Evolutionary conservation across 2,113 vertebrate genomes (phyloP).

Genomic region (Falco punctatus): DNA sequence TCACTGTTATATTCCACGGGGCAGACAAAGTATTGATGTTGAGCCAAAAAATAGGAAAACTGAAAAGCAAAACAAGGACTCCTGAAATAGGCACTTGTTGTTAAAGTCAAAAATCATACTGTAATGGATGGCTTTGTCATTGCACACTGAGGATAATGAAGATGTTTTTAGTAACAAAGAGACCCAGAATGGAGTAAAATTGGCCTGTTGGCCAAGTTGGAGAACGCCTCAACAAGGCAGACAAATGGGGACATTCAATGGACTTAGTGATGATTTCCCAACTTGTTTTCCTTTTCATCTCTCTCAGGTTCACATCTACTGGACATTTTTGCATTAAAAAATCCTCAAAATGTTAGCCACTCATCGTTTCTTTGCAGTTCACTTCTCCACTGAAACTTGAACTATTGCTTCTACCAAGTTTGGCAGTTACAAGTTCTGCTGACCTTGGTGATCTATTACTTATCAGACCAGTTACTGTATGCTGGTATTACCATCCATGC

Average conservation of each 20-base stretch:
- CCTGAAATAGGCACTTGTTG: background rate
- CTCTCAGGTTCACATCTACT: background rate
- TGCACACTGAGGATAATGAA: background rate
- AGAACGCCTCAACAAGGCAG: background rate
- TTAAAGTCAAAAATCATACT: background rate
- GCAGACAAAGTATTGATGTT: conserved; percentile 94
- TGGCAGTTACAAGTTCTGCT: background rate
- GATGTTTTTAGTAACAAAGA: background rate
- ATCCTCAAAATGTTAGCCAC: background rate
- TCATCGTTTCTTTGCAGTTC: background rate
- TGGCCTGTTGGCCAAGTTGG: background rate
- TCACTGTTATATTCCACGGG: conserved; percentile 93
- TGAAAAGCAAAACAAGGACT: conserved; percentile 63
- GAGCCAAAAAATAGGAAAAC: conserved; percentile 89
- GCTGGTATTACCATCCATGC: background rate
- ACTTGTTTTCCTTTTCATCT: background rate
- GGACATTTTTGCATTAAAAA: background rate
- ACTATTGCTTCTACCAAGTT: background rate
- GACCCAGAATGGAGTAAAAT: background rate
- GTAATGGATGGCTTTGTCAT: background rate
- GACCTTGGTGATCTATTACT: background rate
- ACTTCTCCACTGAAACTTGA: background rate
- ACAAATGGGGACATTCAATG: background rate
- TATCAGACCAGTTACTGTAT: background rate
- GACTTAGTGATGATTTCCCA: background rate